A percentile compares a stretch with the other conserved stretches of the same genome.
Evolutionary conservation across 2,888 invertebrate species (phyloP).

Genomic region (Meghimatium bilineatum): DNA sequence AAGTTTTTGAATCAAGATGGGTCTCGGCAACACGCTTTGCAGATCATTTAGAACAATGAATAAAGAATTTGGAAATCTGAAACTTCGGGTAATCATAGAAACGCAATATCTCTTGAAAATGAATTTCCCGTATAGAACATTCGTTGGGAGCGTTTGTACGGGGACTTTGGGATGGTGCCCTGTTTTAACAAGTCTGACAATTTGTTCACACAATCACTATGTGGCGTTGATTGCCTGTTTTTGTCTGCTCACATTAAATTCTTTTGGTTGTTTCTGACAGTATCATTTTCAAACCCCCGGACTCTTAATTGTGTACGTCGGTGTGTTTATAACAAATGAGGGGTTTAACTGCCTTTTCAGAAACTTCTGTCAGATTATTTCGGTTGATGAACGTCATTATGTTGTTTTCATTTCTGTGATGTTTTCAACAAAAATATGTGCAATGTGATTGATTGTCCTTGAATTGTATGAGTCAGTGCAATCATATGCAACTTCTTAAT

Average conservation of each 20-base stretch:
- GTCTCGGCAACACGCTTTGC: not conserved
- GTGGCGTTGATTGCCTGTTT: not conserved
- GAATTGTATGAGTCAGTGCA: too few relatives aligned
- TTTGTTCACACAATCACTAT: not conserved
- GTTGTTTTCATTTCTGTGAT: too few relatives aligned
- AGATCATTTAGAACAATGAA: not conserved
- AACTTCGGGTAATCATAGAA: conserved; percentile 1
- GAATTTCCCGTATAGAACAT: not conserved
- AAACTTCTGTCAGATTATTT: not conserved
- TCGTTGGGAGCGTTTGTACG: not conserved
- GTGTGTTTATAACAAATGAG: not conserved
- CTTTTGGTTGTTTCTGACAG: not conserved
- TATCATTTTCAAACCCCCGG: not conserved
- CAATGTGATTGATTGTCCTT: too few relatives aligned
- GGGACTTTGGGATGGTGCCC: not conserved
- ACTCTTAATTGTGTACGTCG: too few relatives aligned
- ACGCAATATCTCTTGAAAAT: not conserved
- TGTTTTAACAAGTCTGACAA: not conserved
- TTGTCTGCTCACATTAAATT: not conserved
- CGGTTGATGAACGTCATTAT: not conserved
- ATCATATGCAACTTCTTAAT: too few relatives aligned
- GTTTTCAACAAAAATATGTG: too few relatives aligned
- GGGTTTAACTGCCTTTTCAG: not conserved
- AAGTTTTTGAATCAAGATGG: conserved; percentile 11
- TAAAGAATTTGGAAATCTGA: conserved; percentile 12